Evolutionary conservation across 30 jellyfish, hydroid and myxozoan species (phyloP).

Genomic region (Chrysaora quinquecirrha): DNA sequence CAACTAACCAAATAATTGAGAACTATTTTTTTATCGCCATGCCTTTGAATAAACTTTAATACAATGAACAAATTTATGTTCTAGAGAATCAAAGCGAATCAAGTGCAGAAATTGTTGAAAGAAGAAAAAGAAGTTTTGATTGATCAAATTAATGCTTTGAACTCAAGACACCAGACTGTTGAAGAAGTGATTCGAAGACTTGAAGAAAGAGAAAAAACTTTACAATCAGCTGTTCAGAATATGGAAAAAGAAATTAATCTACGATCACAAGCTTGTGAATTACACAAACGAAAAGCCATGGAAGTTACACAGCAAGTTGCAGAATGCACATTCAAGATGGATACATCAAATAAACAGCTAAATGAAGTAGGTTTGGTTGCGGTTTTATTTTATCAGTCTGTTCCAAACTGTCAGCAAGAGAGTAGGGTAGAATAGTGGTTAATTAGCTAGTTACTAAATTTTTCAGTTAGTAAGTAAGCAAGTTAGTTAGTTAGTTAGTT

Average conservation of each 20-base stretch:
- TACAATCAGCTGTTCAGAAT: constrained; percentile 82
- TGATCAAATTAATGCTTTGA: constrained; percentile 74
- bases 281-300: constrained; percentile 90
- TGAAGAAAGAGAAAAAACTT: constrained; percentile 89
- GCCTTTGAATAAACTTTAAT: too few species aligned
- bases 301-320: constrained; percentile 85
- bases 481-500: too few species aligned
- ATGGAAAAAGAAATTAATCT: constrained; percentile 88
- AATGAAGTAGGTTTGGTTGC: constrained; percentile 76
- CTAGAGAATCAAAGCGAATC: constrained; percentile 94
- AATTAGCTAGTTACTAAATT: too few species aligned
- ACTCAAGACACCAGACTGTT: constrained; percentile 69
- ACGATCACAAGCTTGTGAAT: constrained; percentile 89
- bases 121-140: constrained; percentile 90
- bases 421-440: too few species aligned
- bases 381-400: too few species aligned
- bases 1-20: too few species aligned
- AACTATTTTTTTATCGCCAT: too few species aligned
- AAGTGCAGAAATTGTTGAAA: constrained; percentile 85
- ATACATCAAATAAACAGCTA: constrained; percentile 69
- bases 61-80: too few species aligned
- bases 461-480: too few species aligned
- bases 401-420: too few species aligned
- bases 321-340: constrained; percentile 74
- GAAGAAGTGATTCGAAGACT: constrained; percentile 88